Base-by-base conservation (phyloP, 2,888 invertebrate genomes). In the Lepidonotus clava region DNA sequence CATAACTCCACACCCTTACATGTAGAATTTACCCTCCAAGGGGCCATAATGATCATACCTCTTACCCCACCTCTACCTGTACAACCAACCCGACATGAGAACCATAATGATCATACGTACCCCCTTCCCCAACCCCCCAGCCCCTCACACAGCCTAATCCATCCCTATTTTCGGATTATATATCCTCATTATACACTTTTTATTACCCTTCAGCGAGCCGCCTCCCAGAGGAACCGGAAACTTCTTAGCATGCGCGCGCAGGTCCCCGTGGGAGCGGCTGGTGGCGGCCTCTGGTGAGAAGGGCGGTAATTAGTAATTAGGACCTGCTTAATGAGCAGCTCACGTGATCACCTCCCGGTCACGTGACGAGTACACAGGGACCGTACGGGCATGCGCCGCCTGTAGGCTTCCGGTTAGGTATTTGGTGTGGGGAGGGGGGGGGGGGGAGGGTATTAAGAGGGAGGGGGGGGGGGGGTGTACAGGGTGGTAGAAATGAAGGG, bases 211-310 rank as follows among this genome's bases (percentile, higher is more conserved):
- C 61, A 61, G 61, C 61, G 1, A 32, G 28, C 61, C 11, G 5
- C 1, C 28, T 61, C 61, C 2, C 61, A 24, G 11, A 32, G 61
- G 61, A 61, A 61, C 28, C 5, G 61, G 61, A 4, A 61, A 61
- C 61, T 61, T 61, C 61, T 61, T 61, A 61, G 28, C 61, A 61
- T 61, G 61, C 61, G 61, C 61, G 61, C 61, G 61, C 24, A 61
- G 5, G 28, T 11, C 1, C 61, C 61, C 28, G 28, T 32, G 11
- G 61, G 61, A 32, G 28, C 28, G 11, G 61, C 28, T 61, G 28
- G 28, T 24, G 0, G 61, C 61, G 61, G 28, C 61, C 1, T 61
- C 61, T 61, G 61, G 28, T 32, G 61, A 61, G 61, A 24, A 28
- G 11, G 61, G 61, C 61, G 24, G 61, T 61, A 61, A 61, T 61